Conservation (phyloP, 2,113 vertebrate species). For the Nansenia antarctica region DNA sequence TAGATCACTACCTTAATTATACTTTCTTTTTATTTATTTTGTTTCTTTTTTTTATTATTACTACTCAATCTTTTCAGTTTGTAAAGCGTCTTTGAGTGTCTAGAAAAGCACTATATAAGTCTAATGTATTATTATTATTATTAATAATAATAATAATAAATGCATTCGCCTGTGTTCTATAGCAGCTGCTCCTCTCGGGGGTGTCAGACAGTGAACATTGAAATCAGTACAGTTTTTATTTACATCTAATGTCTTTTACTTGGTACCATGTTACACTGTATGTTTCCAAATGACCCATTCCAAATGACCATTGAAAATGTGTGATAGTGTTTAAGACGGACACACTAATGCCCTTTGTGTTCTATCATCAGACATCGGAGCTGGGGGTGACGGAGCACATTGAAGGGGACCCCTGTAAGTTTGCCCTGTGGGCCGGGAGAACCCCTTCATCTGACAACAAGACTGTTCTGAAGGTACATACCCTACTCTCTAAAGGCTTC, state of each 20-base stretch:
- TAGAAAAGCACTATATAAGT: too few relatives aligned
- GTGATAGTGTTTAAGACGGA: too few relatives aligned
- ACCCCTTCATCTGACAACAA: conserved; percentile 98
- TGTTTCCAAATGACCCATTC: too few relatives aligned
- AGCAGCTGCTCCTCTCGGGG: background rate
- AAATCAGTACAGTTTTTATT: too few relatives aligned
- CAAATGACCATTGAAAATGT: too few relatives aligned
- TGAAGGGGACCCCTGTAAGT: conserved; percentile 98
- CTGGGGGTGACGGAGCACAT: conserved; percentile 96
- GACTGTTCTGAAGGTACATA: conserved; percentile 91
- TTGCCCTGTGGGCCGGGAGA: conserved; percentile 95
- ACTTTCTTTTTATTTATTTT: too few relatives aligned
- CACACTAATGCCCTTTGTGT: background rate
- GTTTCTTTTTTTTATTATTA: too few relatives aligned
- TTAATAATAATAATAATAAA: too few relatives aligned
- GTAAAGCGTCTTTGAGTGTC: too few relatives aligned
- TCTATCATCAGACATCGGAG: conserved; percentile 86
- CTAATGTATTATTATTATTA: too few relatives aligned
- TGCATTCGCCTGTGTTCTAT: background rate
- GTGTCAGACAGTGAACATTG: background rate
- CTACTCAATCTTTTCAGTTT: too few relatives aligned
- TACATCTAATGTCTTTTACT: background rate
- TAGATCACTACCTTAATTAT: too few relatives aligned
- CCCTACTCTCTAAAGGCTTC: background rate
- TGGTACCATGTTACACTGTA: background rate